Conservation (phyloP, 2,888 invertebrate species). For the Perizoma affinitatum region DNA sequence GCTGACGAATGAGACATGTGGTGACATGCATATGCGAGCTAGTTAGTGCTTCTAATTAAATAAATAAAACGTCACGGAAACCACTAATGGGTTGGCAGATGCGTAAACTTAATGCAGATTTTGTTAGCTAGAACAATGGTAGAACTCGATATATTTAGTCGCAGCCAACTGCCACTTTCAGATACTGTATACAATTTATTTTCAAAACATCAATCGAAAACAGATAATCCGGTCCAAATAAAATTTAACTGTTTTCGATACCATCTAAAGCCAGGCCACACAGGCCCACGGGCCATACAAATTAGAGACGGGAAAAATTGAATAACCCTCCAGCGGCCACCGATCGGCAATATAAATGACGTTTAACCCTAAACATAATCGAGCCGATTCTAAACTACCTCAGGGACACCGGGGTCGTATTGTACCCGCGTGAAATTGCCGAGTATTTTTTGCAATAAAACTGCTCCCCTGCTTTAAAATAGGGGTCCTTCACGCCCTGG, state of each 20-base stretch:
- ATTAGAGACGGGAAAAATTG: conserved; percentile 76
- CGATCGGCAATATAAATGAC: conserved; percentile 82
- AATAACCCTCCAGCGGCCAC: conserved; percentile 74
- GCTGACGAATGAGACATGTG: conserved; percentile 22
- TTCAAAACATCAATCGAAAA: too few species aligned
- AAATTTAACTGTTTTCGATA: too few species aligned
- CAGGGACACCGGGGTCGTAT: conserved; percentile 75
- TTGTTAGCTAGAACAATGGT: neutral
- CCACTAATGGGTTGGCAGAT: conserved; percentile 18
- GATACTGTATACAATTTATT: too few species aligned
- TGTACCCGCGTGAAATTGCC: conserved; percentile 74
- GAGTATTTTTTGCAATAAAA: conserved; percentile 48
- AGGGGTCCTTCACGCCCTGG: conserved; percentile 64
- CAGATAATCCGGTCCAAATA: too few species aligned
- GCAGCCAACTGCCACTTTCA: too few species aligned
- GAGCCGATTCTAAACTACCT: conserved; percentile 82
- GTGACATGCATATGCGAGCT: conserved; percentile 24
- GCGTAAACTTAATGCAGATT: conserved; percentile 13
- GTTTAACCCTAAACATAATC: conserved; percentile 84
- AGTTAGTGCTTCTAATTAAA: conserved; percentile 12
- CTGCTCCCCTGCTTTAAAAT: conserved; percentile 66
- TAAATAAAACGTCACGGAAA: conserved; percentile 16
- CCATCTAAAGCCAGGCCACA: conserved; percentile 15
- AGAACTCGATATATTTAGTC: neutral
- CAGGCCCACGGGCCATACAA: conserved; percentile 66